A percentile compares a stretch with the other conserved stretches of the same genome.
phyloP scores from a whole-genome alignment of 2,113 vertebrate species.

The Vicugna pacos region DNA sequence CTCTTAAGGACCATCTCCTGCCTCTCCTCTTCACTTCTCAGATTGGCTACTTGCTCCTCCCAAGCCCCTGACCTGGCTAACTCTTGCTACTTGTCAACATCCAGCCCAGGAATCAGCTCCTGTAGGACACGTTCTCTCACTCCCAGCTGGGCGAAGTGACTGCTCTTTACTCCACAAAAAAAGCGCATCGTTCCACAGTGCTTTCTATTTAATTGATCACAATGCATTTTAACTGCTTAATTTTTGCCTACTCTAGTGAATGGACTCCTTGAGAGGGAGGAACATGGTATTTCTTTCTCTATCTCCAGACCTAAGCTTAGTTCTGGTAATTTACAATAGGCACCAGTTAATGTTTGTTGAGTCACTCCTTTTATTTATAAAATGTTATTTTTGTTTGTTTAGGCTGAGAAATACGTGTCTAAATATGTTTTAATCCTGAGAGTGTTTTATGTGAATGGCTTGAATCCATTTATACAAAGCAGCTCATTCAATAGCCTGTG shows the following conservation, averaged over 20 bases:
- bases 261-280: not conserved
- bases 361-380: not conserved
- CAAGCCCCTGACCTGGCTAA: not conserved
- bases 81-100: not conserved
- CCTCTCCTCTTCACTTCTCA: not conserved
- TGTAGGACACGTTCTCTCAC: not conserved
- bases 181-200: not conserved
- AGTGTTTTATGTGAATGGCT: not conserved
- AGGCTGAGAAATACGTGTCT: not conserved
- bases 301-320: not conserved
- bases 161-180: not conserved
- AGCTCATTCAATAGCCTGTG: not conserved
- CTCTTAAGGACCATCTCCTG: not conserved
- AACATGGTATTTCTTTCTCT: not conserved
- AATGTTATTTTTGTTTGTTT: not conserved
- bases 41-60: not conserved
- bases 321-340: not conserved
- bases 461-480: not conserved
- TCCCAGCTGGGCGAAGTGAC: not conserved
- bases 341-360: not conserved
- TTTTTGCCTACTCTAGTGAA: not conserved
- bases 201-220: not conserved
- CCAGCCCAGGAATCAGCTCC: not conserved
- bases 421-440: not conserved
- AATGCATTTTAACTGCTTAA: not conserved